A percentile compares a stretch with the other conserved stretches of the same genome.
Evolutionary conservation across 2,888 invertebrate species (phyloP).

Genomic region (Ethmia dodecea): DNA sequence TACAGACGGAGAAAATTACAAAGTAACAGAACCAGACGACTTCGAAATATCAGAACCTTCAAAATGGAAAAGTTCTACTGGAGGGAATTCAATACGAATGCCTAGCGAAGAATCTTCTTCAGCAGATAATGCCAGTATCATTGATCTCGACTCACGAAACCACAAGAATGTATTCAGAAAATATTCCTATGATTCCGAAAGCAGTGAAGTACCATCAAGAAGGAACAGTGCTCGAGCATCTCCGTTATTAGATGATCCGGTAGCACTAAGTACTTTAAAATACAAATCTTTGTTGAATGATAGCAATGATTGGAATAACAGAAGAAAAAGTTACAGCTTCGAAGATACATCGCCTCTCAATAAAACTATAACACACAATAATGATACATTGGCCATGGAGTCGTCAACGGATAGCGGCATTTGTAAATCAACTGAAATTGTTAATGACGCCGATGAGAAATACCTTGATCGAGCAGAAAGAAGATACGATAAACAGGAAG

Average conservation of each 20-base stretch:
- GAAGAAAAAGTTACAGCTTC: conserved; percentile 88
- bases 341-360: conserved; percentile 59
- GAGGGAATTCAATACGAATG: conserved; percentile 82
- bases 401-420: conserved; percentile 89
- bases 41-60: conserved; percentile 72
- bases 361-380: conserved; percentile 47
- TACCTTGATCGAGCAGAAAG: conserved; percentile 31
- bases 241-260: conserved; percentile 55
- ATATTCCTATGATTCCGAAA: conserved; percentile 56
- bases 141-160: conserved; percentile 54
- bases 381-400: conserved; percentile 78
- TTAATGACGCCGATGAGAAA: conserved; percentile 53
- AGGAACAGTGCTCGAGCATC: conserved; percentile 43
- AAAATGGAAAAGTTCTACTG: conserved; percentile 82
- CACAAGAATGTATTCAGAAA: conserved; percentile 46
- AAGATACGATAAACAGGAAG: conserved; percentile 38
- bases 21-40: conserved; percentile 77
- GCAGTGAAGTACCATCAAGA: conserved; percentile 45
- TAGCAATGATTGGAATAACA: conserved; percentile 81
- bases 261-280: conserved; percentile 57
- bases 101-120: conserved; percentile 77
- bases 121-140: conserved; percentile 63
- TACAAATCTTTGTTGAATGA: conserved; percentile 61
- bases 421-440: conserved; percentile 83
- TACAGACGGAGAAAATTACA: conserved; percentile 53